A percentile compares a stretch with the other conserved stretches of the same genome.
These are phyloP conservation scores for Neomorphus geoffroyi DNA, from an alignment of 2,797 vertebrate genomes.

Conservation along the genomic window DNA sequence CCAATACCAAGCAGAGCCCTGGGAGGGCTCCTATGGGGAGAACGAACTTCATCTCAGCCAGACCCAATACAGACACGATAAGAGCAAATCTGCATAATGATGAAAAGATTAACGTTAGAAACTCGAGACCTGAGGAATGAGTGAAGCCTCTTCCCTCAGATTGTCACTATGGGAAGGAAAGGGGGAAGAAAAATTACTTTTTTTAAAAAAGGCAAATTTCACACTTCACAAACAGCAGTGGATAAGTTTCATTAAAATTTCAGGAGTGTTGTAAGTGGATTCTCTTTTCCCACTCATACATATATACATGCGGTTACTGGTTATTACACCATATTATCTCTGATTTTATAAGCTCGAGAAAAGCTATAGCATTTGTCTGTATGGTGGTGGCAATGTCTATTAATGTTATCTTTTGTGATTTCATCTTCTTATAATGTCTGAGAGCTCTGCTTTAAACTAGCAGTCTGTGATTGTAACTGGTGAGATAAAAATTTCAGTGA, in stretches of 20 bases:
- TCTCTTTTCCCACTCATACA: neutral
- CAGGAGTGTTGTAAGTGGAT: neutral
- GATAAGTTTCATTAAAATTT: neutral
- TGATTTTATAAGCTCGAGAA: neutral
- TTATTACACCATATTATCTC: neutral
- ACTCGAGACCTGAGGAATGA: neutral
- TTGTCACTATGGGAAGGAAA: neutral
- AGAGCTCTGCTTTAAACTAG: constrained; percentile 50
- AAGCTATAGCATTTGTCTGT: constrained; percentile 14
- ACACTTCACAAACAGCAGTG: neutral
- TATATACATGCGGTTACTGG: neutral
- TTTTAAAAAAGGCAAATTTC: neutral
- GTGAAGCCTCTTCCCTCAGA: neutral
- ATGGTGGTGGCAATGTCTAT: constrained; percentile 29
- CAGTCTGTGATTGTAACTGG: constrained; percentile 46
- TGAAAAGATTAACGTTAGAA: neutral
- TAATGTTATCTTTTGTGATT: constrained; percentile 63
- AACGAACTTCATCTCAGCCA: too few relatives aligned
- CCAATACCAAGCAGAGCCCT: too few relatives aligned
- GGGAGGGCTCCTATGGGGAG: too few relatives aligned
- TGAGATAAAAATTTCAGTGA: constrained; percentile 62
- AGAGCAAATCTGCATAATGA: neutral
- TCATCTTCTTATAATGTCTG: constrained; percentile 56
- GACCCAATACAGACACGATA: too few relatives aligned
- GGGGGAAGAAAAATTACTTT: neutral